Conservation (phyloP, 2,797 vertebrate genomes). For the Enteromius viviparus region DNA sequence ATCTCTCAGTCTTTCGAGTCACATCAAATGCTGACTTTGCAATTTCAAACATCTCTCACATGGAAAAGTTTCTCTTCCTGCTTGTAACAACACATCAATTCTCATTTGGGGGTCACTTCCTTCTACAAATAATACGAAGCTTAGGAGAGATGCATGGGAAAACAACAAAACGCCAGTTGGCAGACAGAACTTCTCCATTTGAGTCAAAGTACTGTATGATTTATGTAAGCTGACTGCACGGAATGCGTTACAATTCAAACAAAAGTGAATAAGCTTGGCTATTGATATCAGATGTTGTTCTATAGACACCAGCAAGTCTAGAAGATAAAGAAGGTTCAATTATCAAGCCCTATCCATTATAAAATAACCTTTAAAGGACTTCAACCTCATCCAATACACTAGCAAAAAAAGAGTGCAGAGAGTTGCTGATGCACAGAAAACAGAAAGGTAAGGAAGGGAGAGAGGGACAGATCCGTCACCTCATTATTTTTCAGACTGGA, state of each 20-base stretch:
- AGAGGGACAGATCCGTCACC: slow-evolving; percentile 52
- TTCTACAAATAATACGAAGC: background rate
- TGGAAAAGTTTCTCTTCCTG: background rate
- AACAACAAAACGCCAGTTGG: slow-evolving; percentile 13
- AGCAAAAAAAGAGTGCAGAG: slow-evolving; percentile 50
- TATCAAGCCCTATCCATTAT: slow-evolving; percentile 58
- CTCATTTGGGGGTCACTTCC: background rate
- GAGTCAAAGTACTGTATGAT: slow-evolving; percentile 6
- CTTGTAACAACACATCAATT: slow-evolving; percentile 12
- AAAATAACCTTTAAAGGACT: slow-evolving; percentile 60
- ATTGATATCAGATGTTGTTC: slow-evolving; percentile 39
- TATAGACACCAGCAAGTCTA: slow-evolving; percentile 48
- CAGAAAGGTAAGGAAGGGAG: slow-evolving; percentile 34
- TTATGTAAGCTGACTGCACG: slow-evolving; percentile 18
- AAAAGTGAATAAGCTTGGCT: slow-evolving; percentile 34
- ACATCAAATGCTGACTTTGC: slow-evolving; percentile 29
- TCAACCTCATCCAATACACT: slow-evolving; percentile 55
- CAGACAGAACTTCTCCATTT: slow-evolving; percentile 23
- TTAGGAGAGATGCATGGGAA: slow-evolving; percentile 19
- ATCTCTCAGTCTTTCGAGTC: slow-evolving; percentile 25
- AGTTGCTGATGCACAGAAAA: slow-evolving; percentile 64
- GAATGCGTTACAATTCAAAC: slow-evolving; percentile 27
- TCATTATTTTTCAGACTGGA: slow-evolving; percentile 62
- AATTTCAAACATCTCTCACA: slow-evolving; percentile 18
- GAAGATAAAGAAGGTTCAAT: slow-evolving; percentile 56